These are phyloP conservation scores for Hydropsyche tenuis DNA, from an alignment of 1,140 invertebrate genomes.

Conservation along the genomic window DNA sequence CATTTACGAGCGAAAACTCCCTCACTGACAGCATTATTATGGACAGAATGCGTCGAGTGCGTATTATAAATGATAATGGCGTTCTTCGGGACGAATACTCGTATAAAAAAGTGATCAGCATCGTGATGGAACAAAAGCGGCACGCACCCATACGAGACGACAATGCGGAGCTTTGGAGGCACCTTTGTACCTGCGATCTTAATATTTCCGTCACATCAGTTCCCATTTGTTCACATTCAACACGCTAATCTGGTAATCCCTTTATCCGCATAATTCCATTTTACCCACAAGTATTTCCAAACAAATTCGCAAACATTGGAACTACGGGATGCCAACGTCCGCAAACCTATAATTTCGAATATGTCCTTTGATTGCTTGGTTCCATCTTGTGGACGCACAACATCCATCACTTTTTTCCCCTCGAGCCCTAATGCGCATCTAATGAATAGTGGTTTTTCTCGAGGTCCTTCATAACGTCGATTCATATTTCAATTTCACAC, in stretches of 20 bases:
- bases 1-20: background rate
- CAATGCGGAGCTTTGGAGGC: background rate
- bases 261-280: constrained; percentile 40
- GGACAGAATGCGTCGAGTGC: constrained; percentile 7
- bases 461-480: background rate
- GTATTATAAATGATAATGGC: constrained; percentile 25
- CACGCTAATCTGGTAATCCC: constrained; percentile 29
- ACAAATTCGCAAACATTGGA: constrained; percentile 33
- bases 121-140: constrained; percentile 12
- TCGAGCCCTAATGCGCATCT: background rate
- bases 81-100: background rate
- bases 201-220: constrained; percentile 37
- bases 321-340: background rate
- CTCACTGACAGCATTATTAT: too few relatives aligned
- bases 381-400: background rate
- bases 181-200: constrained; percentile 24
- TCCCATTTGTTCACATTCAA: constrained; percentile 23
- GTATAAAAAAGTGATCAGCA: constrained; percentile 29
- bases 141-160: constrained; percentile 5
- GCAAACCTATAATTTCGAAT: constrained; percentile 11
- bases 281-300: constrained; percentile 35
- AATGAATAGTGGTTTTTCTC: constrained; percentile 16
- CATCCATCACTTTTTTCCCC: constrained; percentile 13
- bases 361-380: constrained; percentile 13
- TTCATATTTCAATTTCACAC: constrained; percentile 26